These are phyloP conservation scores for Shargacucullia verbasci DNA, from an alignment of 2,888 invertebrate genomes.

Conservation along the genomic window DNA sequence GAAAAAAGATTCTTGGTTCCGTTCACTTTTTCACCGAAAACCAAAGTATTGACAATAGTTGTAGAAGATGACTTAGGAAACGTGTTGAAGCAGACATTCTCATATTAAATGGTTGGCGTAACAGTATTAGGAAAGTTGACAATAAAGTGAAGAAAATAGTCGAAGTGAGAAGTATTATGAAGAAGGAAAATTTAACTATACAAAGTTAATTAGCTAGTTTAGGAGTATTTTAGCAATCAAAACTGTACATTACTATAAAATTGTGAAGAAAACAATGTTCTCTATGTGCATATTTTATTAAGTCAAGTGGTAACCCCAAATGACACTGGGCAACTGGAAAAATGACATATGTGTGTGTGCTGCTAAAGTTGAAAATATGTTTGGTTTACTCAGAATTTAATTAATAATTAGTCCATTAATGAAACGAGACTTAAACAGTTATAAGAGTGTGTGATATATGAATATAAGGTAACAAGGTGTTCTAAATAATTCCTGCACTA, in stretches of 20 bases:
- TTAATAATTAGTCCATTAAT: not conserved
- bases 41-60: conserved; percentile 88
- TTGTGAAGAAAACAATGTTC: conserved; percentile 37
- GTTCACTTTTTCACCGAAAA: conserved; percentile 84
- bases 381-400: conserved; percentile 18
- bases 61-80: conserved; percentile 92
- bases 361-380: conserved; percentile 5
- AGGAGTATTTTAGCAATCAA: conserved; percentile 32
- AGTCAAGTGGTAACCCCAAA: conserved; percentile 58
- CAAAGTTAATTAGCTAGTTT: conserved; percentile 28
- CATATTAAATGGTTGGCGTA: conserved; percentile 73
- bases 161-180: conserved; percentile 33
- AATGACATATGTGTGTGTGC: conserved; percentile 47
- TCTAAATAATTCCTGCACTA: conserved; percentile 28
- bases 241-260: conserved; percentile 24
- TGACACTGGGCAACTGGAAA: conserved; percentile 59
- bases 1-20: conserved; percentile 89
- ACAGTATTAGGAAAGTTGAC: conserved; percentile 73
- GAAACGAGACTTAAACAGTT: conserved; percentile 16
- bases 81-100: conserved; percentile 90
- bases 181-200: conserved; percentile 26
- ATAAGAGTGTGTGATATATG: conserved; percentile 55
- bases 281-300: conserved; percentile 49
- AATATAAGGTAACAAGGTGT: conserved; percentile 19
- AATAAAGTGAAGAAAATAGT: conserved; percentile 71